These are phyloP conservation scores for Hecatera dysodea DNA, from an alignment of 2,888 invertebrate species.

Conservation along the genomic window DNA sequence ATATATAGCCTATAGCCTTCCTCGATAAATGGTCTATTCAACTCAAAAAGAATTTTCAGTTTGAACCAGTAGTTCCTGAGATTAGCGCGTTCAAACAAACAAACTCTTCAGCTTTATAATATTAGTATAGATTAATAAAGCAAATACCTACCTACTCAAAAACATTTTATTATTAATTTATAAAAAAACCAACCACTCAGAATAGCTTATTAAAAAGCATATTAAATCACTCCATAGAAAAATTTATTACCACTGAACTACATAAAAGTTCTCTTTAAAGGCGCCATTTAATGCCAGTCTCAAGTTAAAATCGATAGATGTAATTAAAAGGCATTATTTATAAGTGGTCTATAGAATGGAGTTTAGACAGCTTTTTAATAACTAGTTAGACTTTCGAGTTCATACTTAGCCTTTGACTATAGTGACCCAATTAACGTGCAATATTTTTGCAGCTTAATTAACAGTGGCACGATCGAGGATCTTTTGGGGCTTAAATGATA, in stretches of 20 bases:
- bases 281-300: conserved; percentile 9
- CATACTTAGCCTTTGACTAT: neutral
- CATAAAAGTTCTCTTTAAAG: neutral
- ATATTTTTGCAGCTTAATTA: neutral
- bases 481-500: no score
- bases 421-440: neutral
- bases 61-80: no score
- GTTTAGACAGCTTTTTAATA: neutral
- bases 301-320: conserved; percentile 13
- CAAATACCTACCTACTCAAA: no score
- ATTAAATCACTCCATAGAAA: conserved; percentile 4
- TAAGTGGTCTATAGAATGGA: neutral
- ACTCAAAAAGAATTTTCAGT: no score
- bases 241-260: neutral
- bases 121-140: no score
- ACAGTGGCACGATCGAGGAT: no score
- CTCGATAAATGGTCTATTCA: no score
- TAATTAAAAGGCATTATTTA: conserved; percentile 25
- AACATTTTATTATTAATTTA: no score
- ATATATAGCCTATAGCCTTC: no score
- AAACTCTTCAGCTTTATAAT: no score
- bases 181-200: neutral
- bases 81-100: no score
- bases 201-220: neutral
- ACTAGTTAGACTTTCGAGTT: conserved; percentile 4